Evolutionary conservation across 92 coral and sea anemone species (phyloP).

Genomic region (Zoanthus gigantus): DNA sequence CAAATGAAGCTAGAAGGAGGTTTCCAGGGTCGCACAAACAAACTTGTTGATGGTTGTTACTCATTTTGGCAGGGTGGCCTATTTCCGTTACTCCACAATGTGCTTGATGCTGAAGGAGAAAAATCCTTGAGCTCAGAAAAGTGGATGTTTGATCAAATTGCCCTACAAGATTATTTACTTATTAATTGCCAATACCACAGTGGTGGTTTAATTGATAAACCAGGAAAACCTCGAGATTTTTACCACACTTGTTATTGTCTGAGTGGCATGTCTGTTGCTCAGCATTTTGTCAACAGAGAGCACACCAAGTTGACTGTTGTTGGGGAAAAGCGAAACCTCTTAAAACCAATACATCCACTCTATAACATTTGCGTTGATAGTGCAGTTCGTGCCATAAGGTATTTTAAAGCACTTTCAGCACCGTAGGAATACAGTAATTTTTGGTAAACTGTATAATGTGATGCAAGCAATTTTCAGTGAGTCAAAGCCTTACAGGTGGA

Average conservation of each 20-base stretch:
- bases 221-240: slow-evolving; percentile 94
- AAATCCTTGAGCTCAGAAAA: slow-evolving; percentile 74
- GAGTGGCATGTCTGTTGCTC: slow-evolving; percentile 96
- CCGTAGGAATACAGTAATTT: slow-evolving; percentile 40
- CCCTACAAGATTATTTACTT: slow-evolving; percentile 89
- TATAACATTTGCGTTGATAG: slow-evolving; percentile 86
- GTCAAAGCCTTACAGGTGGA: too few relatives aligned
- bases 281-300: slow-evolving; percentile 84
- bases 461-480: too few relatives aligned
- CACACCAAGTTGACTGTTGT: slow-evolving; percentile 72
- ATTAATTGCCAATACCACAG: slow-evolving; percentile 89
- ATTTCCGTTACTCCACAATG: slow-evolving; percentile 92
- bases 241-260: slow-evolving; percentile 98
- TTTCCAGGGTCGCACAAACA: slow-evolving; percentile 97
- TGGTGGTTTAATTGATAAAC: slow-evolving; percentile 97
- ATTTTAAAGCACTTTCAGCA: slow-evolving; percentile 72
- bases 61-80: slow-evolving; percentile 99
- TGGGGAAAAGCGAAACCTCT: slow-evolving; percentile 74
- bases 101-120: slow-evolving; percentile 70
- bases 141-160: slow-evolving; percentile 98
- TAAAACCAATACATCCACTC: slow-evolving; percentile 91
- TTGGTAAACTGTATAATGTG: too few relatives aligned
- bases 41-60: slow-evolving; percentile 98
- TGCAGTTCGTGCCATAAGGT: slow-evolving; percentile 76
- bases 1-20: slow-evolving; percentile 98